Percentiles rank a stretch among this genome's conserved stretches.
These are phyloP conservation scores for Indicator maculatus DNA, from an alignment of 2,113 vertebrate genomes.

Conservation along the genomic window DNA sequence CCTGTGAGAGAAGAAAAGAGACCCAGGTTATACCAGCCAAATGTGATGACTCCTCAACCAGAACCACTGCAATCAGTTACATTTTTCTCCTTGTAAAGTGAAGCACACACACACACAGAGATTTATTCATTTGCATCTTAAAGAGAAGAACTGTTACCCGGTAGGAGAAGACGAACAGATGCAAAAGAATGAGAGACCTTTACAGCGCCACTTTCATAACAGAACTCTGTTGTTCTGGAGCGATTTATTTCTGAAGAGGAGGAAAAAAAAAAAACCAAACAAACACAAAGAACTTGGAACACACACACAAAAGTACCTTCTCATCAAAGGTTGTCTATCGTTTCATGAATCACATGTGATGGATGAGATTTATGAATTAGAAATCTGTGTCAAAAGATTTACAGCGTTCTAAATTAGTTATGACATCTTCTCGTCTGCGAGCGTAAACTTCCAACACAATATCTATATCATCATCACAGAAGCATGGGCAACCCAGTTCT, in stretches of 20 bases:
- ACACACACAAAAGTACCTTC: slow-evolving; percentile 78
- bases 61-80: slow-evolving; percentile 47
- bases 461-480: slow-evolving; percentile 79
- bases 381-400: slow-evolving; percentile 80
- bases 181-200: slow-evolving; percentile 51
- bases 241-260: slow-evolving; percentile 78
- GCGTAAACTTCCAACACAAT: slow-evolving; percentile 82
- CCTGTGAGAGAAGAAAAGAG: slow-evolving; percentile 65
- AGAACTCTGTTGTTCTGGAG: slow-evolving; percentile 74
- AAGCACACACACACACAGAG: not conserved
- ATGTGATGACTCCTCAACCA: slow-evolving; percentile 34
- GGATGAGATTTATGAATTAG: slow-evolving; percentile 83
- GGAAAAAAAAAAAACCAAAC: not conserved
- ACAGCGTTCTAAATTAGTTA: slow-evolving; percentile 82
- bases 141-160: slow-evolving; percentile 25
- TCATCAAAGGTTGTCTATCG: slow-evolving; percentile 81
- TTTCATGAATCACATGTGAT: slow-evolving; percentile 85
- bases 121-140: slow-evolving; percentile 43
- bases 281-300: slow-evolving; percentile 78
- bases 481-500: slow-evolving; percentile 70
- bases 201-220: slow-evolving; percentile 65
- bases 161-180: slow-evolving; percentile 48
- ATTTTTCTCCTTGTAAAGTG: slow-evolving; percentile 17
- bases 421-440: slow-evolving; percentile 77
- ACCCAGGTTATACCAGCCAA: slow-evolving; percentile 64